phyloP scores from a whole-genome alignment of 1,140 invertebrate species.

The Lordiphosa mommai region DNA sequence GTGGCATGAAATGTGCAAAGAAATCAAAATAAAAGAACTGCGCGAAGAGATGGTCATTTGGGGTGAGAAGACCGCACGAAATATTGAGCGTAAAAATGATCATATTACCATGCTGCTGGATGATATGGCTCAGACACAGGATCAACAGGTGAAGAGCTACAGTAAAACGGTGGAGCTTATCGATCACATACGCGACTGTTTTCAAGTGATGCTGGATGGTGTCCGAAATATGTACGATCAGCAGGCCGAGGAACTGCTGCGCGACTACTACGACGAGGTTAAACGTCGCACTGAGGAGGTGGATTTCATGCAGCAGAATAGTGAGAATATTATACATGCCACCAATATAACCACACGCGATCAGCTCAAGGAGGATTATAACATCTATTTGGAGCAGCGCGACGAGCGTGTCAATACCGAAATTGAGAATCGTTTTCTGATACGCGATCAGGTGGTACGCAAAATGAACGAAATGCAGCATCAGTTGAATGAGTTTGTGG shows the following conservation, averaged over 20 bases:
- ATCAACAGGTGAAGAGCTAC: conserved; percentile 38
- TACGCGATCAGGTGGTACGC: conserved; percentile 52
- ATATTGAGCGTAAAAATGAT: conserved; percentile 52
- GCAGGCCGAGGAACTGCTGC: conserved; percentile 57
- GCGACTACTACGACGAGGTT: conserved; percentile 63
- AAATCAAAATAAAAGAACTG: conserved; percentile 58
- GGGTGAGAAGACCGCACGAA: conserved; percentile 35
- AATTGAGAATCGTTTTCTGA: conserved; percentile 54
- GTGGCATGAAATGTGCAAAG: conserved; percentile 56
- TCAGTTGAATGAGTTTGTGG: conserved; percentile 56
- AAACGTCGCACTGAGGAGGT: conserved; percentile 47
- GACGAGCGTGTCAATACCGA: conserved; percentile 60
- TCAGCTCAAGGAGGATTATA: conserved; percentile 47
- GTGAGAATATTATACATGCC: conserved; percentile 68
- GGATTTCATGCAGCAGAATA: conserved; percentile 45
- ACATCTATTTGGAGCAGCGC: conserved; percentile 61
- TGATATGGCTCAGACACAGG: conserved; percentile 57
- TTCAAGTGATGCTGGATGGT: conserved; percentile 42
- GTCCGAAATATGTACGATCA: conserved; percentile 42
- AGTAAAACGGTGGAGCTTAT: conserved; percentile 47
- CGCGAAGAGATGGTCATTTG: conserved; percentile 48
- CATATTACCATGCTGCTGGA: conserved; percentile 53
- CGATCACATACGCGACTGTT: conserved; percentile 63
- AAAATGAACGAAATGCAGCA: conserved; percentile 53
- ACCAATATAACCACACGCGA: conserved; percentile 53